These are phyloP conservation scores for Charina bottae DNA, from an alignment of 2,113 vertebrate genomes.

Conservation along the genomic window DNA sequence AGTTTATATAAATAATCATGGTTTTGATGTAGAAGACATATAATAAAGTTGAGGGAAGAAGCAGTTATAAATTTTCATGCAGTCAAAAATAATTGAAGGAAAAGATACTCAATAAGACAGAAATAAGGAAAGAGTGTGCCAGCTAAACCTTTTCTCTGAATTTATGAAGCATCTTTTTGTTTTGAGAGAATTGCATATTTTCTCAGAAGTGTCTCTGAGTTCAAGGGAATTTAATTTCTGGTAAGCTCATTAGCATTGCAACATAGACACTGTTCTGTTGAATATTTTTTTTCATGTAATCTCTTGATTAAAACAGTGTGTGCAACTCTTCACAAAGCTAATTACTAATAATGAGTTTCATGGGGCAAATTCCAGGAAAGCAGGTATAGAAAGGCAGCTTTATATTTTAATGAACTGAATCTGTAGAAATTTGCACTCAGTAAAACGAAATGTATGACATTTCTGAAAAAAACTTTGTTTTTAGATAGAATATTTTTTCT, in stretches of 20 bases:
- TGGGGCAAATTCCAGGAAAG: background rate
- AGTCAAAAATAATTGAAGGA: slow-evolving; percentile 55
- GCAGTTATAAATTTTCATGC: slow-evolving; percentile 43
- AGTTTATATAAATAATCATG: slow-evolving; percentile 47
- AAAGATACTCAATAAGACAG: background rate
- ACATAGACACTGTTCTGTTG: background rate
- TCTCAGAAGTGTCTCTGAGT: background rate
- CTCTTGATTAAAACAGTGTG: background rate
- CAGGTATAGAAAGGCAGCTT: background rate
- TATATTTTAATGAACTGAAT: background rate
- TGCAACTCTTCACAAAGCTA: background rate
- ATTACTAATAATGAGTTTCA: background rate
- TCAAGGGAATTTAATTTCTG: background rate
- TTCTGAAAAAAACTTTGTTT: background rate
- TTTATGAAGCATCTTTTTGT: slow-evolving; percentile 35
- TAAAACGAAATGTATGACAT: background rate
- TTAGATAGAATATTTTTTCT: background rate
- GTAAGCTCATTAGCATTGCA: background rate
- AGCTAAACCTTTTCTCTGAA: slow-evolving; percentile 7
- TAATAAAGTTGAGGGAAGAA: slow-evolving; percentile 40
- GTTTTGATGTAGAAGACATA: slow-evolving; percentile 52
- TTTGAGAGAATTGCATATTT: background rate
- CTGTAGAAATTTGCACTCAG: background rate
- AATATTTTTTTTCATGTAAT: background rate
- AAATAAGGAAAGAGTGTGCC: background rate